Percentiles rank a stretch among this genome's conserved stretches.
These are phyloP conservation scores for Megalurothrips usitatus DNA, from an alignment of 2,888 invertebrate genomes.

Conservation along the genomic window DNA sequence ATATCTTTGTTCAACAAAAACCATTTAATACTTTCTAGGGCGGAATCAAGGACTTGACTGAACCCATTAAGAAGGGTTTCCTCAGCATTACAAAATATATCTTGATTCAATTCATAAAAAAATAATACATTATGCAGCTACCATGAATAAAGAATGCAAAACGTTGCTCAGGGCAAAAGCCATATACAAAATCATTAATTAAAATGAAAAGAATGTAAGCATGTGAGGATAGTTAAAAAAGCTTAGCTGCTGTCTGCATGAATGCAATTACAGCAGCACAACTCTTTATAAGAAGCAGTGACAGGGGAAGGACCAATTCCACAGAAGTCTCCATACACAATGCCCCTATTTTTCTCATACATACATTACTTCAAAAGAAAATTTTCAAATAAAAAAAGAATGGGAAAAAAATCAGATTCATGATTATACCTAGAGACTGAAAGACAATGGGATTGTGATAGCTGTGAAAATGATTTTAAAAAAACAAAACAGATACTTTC, in stretches of 20 bases:
- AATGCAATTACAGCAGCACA: background rate
- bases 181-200: background rate
- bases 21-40: constrained; percentile 26
- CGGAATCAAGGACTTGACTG: constrained; percentile 19
- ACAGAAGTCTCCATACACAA: background rate
- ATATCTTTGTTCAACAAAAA: constrained; percentile 27
- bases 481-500: background rate
- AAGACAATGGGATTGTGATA: constrained; percentile 21
- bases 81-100: constrained; percentile 22
- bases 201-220: constrained; percentile 7
- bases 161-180: background rate
- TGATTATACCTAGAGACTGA: background rate
- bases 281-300: background rate
- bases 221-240: background rate
- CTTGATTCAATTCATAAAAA: constrained; percentile 25
- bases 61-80: constrained; percentile 3
- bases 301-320: background rate
- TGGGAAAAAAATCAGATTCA: constrained; percentile 7
- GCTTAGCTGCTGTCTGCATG: background rate
- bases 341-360: background rate
- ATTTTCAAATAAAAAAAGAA: background rate
- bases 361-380: background rate
- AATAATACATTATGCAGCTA: constrained; percentile 18
- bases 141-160: constrained; percentile 25
- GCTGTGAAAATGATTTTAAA: constrained; percentile 11